phyloP scores from a whole-genome alignment of 2,113 vertebrate species.

The Rafetus swinhoei region DNA sequence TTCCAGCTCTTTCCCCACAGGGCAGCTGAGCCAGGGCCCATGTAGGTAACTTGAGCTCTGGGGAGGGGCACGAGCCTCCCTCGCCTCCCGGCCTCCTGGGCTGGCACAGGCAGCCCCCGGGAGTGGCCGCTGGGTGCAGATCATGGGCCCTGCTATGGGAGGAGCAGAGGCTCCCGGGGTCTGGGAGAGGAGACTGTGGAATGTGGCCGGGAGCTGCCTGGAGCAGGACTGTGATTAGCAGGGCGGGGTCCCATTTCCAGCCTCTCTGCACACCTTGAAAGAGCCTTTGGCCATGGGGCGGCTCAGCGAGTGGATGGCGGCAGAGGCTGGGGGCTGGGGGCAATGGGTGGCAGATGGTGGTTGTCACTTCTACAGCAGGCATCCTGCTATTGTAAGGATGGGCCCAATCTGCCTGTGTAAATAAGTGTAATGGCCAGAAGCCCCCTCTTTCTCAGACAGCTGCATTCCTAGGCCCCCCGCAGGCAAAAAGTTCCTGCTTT shows the following conservation, averaged over 20 bases:
- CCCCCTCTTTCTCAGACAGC: not conserved
- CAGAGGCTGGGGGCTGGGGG: not conserved
- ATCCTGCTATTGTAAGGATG: too few relatives aligned
- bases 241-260: not conserved
- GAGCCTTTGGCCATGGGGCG: not conserved
- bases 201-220: not conserved
- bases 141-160: not conserved
- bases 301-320: not conserved
- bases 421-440: not conserved
- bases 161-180: not conserved
- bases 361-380: not conserved
- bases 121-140: not conserved
- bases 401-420: fast-evolving
- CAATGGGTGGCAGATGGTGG: not conserved
- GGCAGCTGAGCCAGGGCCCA: not conserved
- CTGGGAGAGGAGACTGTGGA: not conserved
- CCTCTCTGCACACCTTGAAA: not conserved
- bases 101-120: too few relatives aligned
- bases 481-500: not conserved
- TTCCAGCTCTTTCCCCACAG: not conserved
- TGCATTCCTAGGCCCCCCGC: fast-evolving
- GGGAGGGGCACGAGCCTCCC: not conserved
- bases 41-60: not conserved
- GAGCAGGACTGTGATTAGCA: not conserved
- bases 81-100: not conserved